Evolutionary conservation across 1,140 invertebrate genomes (phyloP), one percentile per base, ranked within the genome.

Genomic region (Drosophila sp.): DNA sequence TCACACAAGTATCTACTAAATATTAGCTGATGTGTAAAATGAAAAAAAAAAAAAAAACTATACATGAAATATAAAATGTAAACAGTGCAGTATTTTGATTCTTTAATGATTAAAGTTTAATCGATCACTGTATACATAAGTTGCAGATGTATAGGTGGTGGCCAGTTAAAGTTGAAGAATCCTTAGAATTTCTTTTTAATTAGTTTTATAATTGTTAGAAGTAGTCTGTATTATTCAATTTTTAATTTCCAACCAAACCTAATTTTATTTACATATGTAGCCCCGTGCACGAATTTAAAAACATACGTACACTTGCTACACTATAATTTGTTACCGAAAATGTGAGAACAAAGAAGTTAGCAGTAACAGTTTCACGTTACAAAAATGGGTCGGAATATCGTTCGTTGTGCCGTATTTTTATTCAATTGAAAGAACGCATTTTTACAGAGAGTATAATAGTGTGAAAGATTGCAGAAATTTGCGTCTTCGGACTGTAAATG

Each of bases 1-100:
- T 72, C 71, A 72, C 56, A 70, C 60, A 70, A 54, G 56, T 65
- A 60, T 32, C 8, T 79, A 79, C 85, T 90, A 90, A 77, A 78
- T 80, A 67, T 63, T 65, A 75, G 76, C 70, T 80, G 70, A 61
- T 90, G 85, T 80, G 72, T 86, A 90, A 90, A 90, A 79, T 81
- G 86, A 17, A 17, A 17, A 80, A 81, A 80, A 55, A 57, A 86
- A 77, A 79, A 81, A 55, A 57, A 72, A 63, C 29, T 64, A 73
- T 40, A 76, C 57, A 57, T 38, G 11, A 25, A 58, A 25, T 54
- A 25, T 63, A 23, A 57, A 30, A 60, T 8, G 10, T 8, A 27
- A 68, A 57, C 38, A 67, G 72, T 70, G 66, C 60, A 54, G n/a
- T 50, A 56, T 50, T 72, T 55, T 25, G 23, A 32, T 54, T 54